Evolutionary conservation across 2,888 invertebrate species (phyloP).

Genomic region (Pachymerium ferrugineum): DNA sequence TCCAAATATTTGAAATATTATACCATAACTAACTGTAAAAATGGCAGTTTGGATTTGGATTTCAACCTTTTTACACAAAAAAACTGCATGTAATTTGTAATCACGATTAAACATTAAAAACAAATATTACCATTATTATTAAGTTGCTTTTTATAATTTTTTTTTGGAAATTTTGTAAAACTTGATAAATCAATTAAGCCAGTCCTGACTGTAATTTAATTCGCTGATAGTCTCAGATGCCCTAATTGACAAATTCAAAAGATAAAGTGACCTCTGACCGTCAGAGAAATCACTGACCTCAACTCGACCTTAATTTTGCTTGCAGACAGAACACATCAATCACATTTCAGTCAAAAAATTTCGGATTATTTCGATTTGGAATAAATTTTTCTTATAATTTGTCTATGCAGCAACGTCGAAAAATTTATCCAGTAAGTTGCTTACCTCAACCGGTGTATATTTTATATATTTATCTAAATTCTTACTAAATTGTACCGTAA

Average conservation of each 20-base stretch:
- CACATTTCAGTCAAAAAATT: not conserved
- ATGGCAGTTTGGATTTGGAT: too few species aligned
- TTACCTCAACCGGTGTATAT: constrained; percentile 78
- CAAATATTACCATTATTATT: too few species aligned
- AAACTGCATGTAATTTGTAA: too few species aligned
- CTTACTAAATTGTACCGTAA: constrained; percentile 76
- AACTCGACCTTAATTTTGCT: not conserved
- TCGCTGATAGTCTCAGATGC: constrained; percentile 11
- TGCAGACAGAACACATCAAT: not conserved
- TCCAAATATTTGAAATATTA: too few species aligned
- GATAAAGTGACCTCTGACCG: not conserved
- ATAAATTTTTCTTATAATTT: too few species aligned
- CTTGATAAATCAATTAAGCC: not conserved
- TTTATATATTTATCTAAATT: constrained; percentile 90
- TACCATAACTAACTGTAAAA: too few species aligned
- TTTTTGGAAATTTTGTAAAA: too few species aligned
- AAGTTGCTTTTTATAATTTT: too few species aligned
- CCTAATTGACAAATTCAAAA: constrained; percentile 7
- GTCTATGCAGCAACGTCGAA: constrained; percentile 78
- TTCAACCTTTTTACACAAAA: too few species aligned
- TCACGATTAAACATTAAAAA: too few species aligned
- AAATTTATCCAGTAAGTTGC: constrained; percentile 76
- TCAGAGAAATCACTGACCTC: not conserved
- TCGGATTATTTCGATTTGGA: too few species aligned
- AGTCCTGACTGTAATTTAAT: constrained; percentile 2